Base-by-base conservation (phyloP, 2,888 invertebrate genomes). In the Cheilosia impressa region DNA sequence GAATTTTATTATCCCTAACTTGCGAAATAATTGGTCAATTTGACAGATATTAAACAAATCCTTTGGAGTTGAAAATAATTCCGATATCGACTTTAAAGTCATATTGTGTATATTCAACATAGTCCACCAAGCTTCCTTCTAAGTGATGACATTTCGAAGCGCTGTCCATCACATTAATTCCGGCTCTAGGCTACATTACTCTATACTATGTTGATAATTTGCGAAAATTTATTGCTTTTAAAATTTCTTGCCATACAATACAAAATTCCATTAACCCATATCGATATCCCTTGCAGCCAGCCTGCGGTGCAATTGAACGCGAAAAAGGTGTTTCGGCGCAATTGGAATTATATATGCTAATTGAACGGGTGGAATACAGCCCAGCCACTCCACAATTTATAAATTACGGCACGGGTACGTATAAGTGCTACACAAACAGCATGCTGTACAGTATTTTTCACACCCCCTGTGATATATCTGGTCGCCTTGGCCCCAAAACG, bases 321-420 rank as follows among this genome's bases (percentile, higher is more conserved):
- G 19, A 4, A 63, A 47, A 52, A 24, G 13, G 19, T 55, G 55
- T 45, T 55, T 17, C 31, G 17, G 19, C 5, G 66, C 27, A 66
- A 66, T 55, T 55, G 66, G 53, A 31, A 68, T 66, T 17, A 53
- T 55, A 53, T 55, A 68, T 55, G 66, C 43, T 68, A 68, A 68
- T 55, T 41, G 66, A 27, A 4, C 17, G 53, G 41, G 52, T 10
- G 19, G 60, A 17, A 24, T 15, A 13, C 19, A 17, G 17, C 31
- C 62, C 15, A 47, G 7, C 2, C 19, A 10, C 17, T 22, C 43
- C 68, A 55, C 24, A 45, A 43, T 24, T 57, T 34, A 10, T 10
- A 53, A 53, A 53, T 53, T 41, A 66, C 66, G 38, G 38, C 31
- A 7, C 2, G 31, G 9, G 9, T 7, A 9, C 2, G 10, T 34